A percentile compares a stretch with the other conserved stretches of the same genome.
Conservation (phyloP, 2,888 invertebrate genomes). For the Lydus trimaculatus region DNA sequence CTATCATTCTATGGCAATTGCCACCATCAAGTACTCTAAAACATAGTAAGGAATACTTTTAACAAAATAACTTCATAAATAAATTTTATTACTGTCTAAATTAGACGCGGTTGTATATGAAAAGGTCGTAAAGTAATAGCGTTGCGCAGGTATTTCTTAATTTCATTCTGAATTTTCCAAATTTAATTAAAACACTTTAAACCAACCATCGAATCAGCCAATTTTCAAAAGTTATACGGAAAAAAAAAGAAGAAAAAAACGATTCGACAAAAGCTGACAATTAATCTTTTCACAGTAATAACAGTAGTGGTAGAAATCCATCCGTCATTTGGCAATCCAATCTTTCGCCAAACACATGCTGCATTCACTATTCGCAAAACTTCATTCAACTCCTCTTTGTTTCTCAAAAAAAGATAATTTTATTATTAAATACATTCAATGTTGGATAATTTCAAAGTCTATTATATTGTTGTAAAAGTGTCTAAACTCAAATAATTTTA, state of each 20-base stretch:
- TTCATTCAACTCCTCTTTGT: background rate
- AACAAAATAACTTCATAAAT: constrained; percentile 41
- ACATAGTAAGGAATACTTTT: constrained; percentile 35
- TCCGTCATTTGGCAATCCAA: background rate
- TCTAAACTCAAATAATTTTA: constrained; percentile 6
- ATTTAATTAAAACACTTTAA: constrained; percentile 23
- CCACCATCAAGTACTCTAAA: constrained; percentile 42
- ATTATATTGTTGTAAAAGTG: constrained; percentile 1
- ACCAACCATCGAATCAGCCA: background rate
- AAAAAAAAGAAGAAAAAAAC: too few species aligned
- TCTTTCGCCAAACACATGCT: background rate
- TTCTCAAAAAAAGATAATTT: background rate
- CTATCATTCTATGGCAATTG: constrained; percentile 46
- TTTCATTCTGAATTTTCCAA: constrained; percentile 20
- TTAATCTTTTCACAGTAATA: background rate
- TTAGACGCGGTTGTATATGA: constrained; percentile 30
- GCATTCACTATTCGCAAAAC: background rate
- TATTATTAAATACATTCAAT: background rate
- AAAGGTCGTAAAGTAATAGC: constrained; percentile 28
- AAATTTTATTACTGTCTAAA: constrained; percentile 38
- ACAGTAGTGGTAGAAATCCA: background rate
- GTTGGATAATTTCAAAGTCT: background rate
- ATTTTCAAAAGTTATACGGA: background rate
- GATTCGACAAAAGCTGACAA: background rate
- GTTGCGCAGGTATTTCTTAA: constrained; percentile 33